phyloP scores from a whole-genome alignment of 2,113 vertebrate genomes.

The Prinia subflava region DNA sequence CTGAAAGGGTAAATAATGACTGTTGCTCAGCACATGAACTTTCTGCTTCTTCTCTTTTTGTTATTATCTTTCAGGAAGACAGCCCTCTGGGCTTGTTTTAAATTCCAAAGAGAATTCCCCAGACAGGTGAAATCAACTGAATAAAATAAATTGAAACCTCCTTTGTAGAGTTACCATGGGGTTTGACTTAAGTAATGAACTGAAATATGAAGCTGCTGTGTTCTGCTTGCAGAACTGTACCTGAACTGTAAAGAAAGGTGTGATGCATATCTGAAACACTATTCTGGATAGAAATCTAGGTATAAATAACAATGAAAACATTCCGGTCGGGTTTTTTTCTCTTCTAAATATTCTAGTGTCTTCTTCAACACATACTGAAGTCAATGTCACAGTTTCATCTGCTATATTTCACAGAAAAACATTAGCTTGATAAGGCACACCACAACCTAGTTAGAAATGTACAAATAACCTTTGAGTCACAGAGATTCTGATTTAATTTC shows the following conservation, averaged over 20 bases:
- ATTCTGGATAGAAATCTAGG: neutral
- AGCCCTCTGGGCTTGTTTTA: neutral
- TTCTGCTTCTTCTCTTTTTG: neutral
- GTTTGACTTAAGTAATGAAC: slow-evolving; percentile 23
- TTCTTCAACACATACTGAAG: neutral
- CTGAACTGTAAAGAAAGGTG: neutral
- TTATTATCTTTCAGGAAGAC: slow-evolving; percentile 2
- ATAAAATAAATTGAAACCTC: slow-evolving; percentile 50
- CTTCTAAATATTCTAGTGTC: neutral
- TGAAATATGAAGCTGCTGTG: neutral
- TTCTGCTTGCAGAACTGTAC: neutral
- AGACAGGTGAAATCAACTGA: slow-evolving; percentile 43
- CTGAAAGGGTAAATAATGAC: neutral
- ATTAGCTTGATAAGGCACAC: neutral
- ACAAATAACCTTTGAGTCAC: neutral
- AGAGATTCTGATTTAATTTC: neutral
- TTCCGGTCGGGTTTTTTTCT: neutral
- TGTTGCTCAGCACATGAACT: neutral
- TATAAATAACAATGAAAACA: neutral
- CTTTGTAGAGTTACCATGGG: neutral
- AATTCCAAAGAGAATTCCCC: slow-evolving; percentile 8
- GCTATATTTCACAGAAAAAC: neutral
- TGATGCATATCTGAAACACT: neutral
- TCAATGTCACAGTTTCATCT: neutral
- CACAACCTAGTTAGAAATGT: neutral